phyloP scores from a whole-genome alignment of 2,888 invertebrate species.

The Pecten maximus region DNA sequence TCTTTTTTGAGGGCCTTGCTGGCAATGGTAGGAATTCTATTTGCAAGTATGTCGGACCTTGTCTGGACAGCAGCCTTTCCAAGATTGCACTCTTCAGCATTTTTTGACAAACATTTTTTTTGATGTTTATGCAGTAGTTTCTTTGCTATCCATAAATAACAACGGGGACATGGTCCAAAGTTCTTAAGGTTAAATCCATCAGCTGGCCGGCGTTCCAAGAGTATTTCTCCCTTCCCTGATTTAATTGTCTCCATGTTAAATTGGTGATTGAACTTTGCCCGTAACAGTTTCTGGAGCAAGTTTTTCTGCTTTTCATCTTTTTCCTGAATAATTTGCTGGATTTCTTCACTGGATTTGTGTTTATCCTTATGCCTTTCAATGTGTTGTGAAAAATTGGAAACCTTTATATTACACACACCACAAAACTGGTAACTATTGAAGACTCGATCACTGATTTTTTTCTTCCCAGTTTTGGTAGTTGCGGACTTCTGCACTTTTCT shows the following conservation, averaged over 20 bases:
- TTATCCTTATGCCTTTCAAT: slow-evolving; percentile 27
- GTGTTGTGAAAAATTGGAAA: slow-evolving; percentile 52
- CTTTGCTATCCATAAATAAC: slow-evolving; percentile 50
- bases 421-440: slow-evolving; percentile 53
- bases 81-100: neutral
- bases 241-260: slow-evolving; percentile 42
- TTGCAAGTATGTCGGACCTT: neutral
- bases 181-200: neutral
- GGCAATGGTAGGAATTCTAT: slow-evolving; percentile 35
- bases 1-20: slow-evolving; percentile 40
- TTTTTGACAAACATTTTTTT: neutral
- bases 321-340: slow-evolving; percentile 39
- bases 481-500: neutral
- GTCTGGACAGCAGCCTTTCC: neutral
- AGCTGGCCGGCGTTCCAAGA: slow-evolving; percentile 43
- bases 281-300: neutral
- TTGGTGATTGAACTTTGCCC: slow-evolving; percentile 45
- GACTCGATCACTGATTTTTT: slow-evolving; percentile 44
- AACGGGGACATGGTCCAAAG: slow-evolving; percentile 53
- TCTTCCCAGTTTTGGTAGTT: slow-evolving; percentile 24
- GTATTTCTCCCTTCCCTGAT: slow-evolving; percentile 48
- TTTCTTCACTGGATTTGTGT: slow-evolving; percentile 37
- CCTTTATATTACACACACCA: slow-evolving; percentile 39
- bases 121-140: slow-evolving; percentile 49
- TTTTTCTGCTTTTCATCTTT: slow-evolving; percentile 2